phyloP scores from a whole-genome alignment of 2,888 invertebrate genomes.

The Latrodectus hesperus region DNA sequence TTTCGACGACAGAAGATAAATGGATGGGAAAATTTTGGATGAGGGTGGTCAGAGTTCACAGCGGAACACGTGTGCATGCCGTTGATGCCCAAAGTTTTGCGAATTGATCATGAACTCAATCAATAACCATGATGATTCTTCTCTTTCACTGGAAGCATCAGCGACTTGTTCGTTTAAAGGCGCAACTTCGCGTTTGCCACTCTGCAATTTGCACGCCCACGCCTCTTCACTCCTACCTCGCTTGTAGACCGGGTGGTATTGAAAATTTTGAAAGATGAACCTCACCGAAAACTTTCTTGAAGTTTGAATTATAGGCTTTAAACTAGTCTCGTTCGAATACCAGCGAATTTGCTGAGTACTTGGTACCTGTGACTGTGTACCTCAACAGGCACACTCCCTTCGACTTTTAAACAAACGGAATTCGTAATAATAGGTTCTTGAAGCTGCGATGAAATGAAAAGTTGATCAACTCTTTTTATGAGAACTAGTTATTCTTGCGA shows the following conservation, averaged over 20 bases:
- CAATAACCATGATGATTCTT: slow-evolving; percentile 10
- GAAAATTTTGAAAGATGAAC: not conserved
- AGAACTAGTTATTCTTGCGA: no score
- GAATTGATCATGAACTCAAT: not conserved
- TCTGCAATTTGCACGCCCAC: slow-evolving; percentile 33
- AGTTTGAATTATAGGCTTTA: not conserved
- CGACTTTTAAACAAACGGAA: no score
- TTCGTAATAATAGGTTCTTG: no score
- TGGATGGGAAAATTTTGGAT: not conserved
- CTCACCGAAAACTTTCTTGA: not conserved
- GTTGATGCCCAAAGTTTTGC: not conserved
- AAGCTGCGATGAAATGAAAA: no score
- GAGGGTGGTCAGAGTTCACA: not conserved
- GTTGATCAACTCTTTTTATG: no score
- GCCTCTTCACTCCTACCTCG: slow-evolving; percentile 11
- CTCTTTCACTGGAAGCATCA: slow-evolving; percentile 31
- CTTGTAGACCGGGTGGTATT: not conserved
- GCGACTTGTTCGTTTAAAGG: slow-evolving; percentile 6
- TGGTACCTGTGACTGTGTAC: no score
- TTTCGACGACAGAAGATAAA: not conserved
- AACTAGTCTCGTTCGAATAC: not conserved
- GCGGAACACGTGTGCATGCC: not conserved
- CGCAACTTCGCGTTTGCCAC: not conserved
- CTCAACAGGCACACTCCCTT: no score
- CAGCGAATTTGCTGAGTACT: not conserved